These are phyloP conservation scores for Chymomyza fuscimana DNA, from an alignment of 2,888 invertebrate genomes.

Conservation along the genomic window DNA sequence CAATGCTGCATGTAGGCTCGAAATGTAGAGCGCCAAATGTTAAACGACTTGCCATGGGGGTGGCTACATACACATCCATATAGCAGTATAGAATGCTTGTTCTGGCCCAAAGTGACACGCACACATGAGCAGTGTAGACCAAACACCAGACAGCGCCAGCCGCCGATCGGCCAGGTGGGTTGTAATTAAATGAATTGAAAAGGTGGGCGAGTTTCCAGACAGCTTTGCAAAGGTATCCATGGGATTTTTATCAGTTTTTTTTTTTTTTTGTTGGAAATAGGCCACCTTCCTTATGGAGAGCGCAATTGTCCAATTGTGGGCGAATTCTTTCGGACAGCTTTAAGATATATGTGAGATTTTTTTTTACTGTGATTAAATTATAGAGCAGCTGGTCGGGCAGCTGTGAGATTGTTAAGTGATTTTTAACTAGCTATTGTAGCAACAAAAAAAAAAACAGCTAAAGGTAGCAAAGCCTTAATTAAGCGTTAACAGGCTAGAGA, in stretches of 20 bases:
- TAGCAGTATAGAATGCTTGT: not conserved
- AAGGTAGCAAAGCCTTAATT: not conserved
- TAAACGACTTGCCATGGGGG: constrained; percentile 13
- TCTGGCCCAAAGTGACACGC: not conserved
- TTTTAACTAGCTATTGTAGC: not conserved
- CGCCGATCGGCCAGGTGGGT: not conserved
- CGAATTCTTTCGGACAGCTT: not conserved
- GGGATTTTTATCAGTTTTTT: not conserved
- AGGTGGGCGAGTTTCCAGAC: not conserved
- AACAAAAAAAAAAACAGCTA: not conserved
- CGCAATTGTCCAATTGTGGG: too few species aligned
- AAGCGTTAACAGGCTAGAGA: not conserved
- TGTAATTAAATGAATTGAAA: not conserved
- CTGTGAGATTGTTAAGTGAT: not conserved
- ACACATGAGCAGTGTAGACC: not conserved
- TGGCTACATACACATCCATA: not conserved
- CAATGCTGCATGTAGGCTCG: constrained; percentile 43
- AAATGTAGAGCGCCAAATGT: constrained; percentile 44
- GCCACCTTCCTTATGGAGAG: not conserved
- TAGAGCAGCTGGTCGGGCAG: not conserved
- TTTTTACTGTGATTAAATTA: not conserved
- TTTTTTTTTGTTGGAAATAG: not conserved
- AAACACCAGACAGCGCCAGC: not conserved
- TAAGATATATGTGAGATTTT: not conserved
- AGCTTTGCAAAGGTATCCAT: not conserved